Evolutionary conservation across 1,140 invertebrate species (phyloP), one percentile per base, ranked within the genome.

Genomic region (Anastatus disparis): DNA sequence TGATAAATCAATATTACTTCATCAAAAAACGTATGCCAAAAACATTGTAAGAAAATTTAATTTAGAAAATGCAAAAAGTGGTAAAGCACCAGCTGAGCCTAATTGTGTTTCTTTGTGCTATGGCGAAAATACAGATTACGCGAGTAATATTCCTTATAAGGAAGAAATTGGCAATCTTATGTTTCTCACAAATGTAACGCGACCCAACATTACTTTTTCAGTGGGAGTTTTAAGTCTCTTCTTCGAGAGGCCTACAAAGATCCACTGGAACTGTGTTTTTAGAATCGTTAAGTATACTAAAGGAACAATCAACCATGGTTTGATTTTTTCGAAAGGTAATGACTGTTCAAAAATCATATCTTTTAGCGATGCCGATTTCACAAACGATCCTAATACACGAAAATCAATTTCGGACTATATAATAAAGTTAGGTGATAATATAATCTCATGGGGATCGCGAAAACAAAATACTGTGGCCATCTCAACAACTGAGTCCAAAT

Each of bases 1-100:
- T 72, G 70, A 78, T 76, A 74, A 66, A 71, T 63, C 79, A 77
- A 44, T 73, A 74, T 53, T 76, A 53, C 15, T 86, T 78, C 79
- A 79, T 79, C 70, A 70, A 76, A 66, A 76, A 48, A 65, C 70
- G 2, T 67, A 75, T 31, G 76, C 76, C 38, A 75, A 68, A 40
- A 79, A 44, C 70, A 76, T 65, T 50, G 74, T 48, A 9, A 76
- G 71, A 55, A 80, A 12, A 31, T 75, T 48, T 76, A 76, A 65
- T 27, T 59, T 71, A 10, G 13, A 6, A 3, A 24, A 59, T 59
- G 67, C 76, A 0, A 77, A 77, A 31, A 75, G 73, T 17, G 44
- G 50, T 22, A 1, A 8, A 20, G 22, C 35, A 64, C 61, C 61
- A 20, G 38, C 24, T 38, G 48, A 65, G 40, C 46, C 48, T 15